phyloP scores from a whole-genome alignment of 2,888 invertebrate genomes.

The Pocota personata region DNA sequence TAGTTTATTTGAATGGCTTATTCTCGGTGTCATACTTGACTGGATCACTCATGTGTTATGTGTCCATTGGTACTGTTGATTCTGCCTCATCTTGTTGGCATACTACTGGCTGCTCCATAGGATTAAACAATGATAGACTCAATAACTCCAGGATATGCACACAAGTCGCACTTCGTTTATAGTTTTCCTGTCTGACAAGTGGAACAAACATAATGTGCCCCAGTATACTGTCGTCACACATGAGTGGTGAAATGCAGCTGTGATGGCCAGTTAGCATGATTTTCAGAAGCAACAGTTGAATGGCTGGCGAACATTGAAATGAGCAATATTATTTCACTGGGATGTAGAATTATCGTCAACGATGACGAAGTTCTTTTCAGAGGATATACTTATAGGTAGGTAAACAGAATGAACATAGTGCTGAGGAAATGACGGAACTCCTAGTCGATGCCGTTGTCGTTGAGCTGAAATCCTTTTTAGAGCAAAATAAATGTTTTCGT shows the following conservation, averaged over 20 bases:
- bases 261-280: constrained; percentile 3
- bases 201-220: neutral
- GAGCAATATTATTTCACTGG: constrained; percentile 13
- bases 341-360: neutral
- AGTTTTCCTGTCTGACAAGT: constrained; percentile 7
- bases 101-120: neutral
- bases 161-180: neutral
- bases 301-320: constrained; percentile 22
- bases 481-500: constrained; percentile 40
- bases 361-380: neutral
- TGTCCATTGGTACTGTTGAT: neutral
- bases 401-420: neutral
- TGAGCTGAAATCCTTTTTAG: neutral
- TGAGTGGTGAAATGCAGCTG: neutral
- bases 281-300: constrained; percentile 12
- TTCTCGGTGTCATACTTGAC: constrained; percentile 4
- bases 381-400: neutral
- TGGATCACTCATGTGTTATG: neutral
- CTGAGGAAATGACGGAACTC: neutral
- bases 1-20: constrained; percentile 1
- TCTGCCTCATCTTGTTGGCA: neutral
- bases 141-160: too few relatives aligned
- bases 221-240: neutral
- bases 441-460: neutral
- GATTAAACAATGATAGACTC: neutral